These are phyloP conservation scores for Andrena flavipes DNA, from an alignment of 2,888 invertebrate genomes.

Conservation along the genomic window DNA sequence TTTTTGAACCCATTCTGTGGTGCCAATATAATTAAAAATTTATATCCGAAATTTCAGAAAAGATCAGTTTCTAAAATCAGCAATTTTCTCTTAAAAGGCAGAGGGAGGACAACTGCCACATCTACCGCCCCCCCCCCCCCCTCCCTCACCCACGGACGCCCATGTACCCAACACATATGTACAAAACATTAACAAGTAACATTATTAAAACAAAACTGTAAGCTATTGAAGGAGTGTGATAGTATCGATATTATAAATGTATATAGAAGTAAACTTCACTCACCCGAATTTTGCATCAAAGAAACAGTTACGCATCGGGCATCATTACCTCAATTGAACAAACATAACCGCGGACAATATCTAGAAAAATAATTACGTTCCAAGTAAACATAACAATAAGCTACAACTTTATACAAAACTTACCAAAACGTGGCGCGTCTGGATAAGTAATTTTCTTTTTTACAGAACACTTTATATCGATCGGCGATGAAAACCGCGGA, in stretches of 20 bases:
- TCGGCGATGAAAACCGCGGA: not conserved
- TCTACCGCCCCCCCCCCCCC: too few species aligned
- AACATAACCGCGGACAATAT: not conserved
- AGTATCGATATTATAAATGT: not conserved
- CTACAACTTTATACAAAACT: not conserved
- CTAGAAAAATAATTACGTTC: too few species aligned
- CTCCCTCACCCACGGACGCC: too few species aligned
- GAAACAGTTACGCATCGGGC: too few species aligned
- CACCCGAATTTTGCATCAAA: too few species aligned
- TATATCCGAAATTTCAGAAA: too few species aligned
- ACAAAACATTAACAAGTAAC: not conserved
- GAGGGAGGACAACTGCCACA: too few species aligned
- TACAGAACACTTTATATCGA: not conserved
- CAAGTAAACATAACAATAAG: not conserved
- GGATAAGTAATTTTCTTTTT: not conserved
- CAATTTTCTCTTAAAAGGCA: too few species aligned
- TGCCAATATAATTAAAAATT: too few species aligned
- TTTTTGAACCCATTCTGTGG: too few species aligned
- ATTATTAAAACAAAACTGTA: not conserved
- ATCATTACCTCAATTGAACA: not conserved
- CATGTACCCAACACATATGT: not conserved
- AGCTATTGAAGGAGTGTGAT: not conserved
- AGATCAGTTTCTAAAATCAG: too few species aligned
- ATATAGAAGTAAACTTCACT: not conserved
- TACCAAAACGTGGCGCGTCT: not conserved